Evolutionary conservation across 1,140 invertebrate species (phyloP), one percentile per base, ranked within the genome.

Genomic region (Battus philenor): DNA sequence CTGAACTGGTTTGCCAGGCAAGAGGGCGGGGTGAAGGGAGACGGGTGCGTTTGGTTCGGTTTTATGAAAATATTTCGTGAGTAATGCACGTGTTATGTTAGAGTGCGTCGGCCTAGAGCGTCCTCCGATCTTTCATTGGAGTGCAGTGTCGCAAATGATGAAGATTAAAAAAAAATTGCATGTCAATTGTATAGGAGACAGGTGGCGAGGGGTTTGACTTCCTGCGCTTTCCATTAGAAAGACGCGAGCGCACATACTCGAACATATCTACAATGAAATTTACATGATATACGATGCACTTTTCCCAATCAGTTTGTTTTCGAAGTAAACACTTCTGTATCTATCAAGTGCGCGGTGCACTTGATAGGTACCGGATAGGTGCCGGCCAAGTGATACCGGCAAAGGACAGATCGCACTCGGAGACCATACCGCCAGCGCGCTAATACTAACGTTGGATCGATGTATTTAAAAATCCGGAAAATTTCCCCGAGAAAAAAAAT

Each of bases 51-150:
- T 82, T 63, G 65, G 71, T 70, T 78, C 73, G 75, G 67, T 76
- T 82, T 81, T 82, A 85, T 85, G 78, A 85, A 85, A 82, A 85
- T 85, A 85, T 85, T 82, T 85, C 65, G 80, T 84, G 78, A 84
- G 78, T 85, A 82, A 85, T 85, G 76, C 80, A 85, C 78, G 76
- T 81, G 80, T 77, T 81, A 84, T 84, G 68, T 72, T 51, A 53
- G 68, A 82, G 76, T 78, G 74, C 75, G 75, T 71, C 78, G 77
- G 66, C 77, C 73, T 82, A 79, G 51, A 66, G 57, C 68, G 73
- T 63, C 71, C 77, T 77, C 66, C 61, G 59, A 56, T 68, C 68
- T 75, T 68, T 75, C 73, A 79, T 84, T 81, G 68, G 68, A 64
- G 60, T 71, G 70, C 68, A 68, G 48, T 49, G 57, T 53, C 47